Evolutionary conservation across 2,888 invertebrate species (phyloP), one percentile per base, ranked within the genome.

Genomic region (Zelleria hepariella): DNA sequence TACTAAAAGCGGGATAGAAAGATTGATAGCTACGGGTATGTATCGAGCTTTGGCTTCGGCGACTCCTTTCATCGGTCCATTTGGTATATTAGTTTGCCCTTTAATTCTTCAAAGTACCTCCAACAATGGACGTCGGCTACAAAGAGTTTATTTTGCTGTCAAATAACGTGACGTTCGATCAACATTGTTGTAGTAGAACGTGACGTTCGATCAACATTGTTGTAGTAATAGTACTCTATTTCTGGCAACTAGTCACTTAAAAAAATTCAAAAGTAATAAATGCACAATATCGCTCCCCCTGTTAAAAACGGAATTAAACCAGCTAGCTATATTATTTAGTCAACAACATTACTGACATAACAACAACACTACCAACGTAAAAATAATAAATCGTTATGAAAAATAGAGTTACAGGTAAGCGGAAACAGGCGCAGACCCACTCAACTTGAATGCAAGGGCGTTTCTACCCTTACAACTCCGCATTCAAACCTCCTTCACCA

Each of bases 11-110:
- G n/a, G n/a, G n/a, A n/a, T n/a, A n/a, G n/a, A n/a, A n/a, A n/a
- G n/a, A n/a, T n/a, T n/a, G n/a, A n/a, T n/a, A n/a, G n/a, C n/a
- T n/a, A n/a, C n/a, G n/a, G n/a, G n/a, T n/a, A n/a, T n/a, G n/a
- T n/a, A n/a, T n/a, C n/a, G n/a, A n/a, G n/a, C n/a, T n/a, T n/a
- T n/a, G n/a, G n/a, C n/a, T n/a, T 5, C 32, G 10, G 32, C 10
- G 0, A 56, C 59, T 42, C 25, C 60, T 48, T 48, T 54, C 60
- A 58, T 54, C 58, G 25, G 18, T 61, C 80, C 79, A 80, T 82
- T 83, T 77, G 67, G 67, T 65, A 75, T 79, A 84, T 85, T 80
- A 82, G 86, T 86, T 85, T 83, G 81, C 80, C n/a, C 78, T 86
- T 86, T 79, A 78, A 85, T 85, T 81, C 80, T 72, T 74, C 71